Evolutionary conservation across 2,797 vertebrate genomes (phyloP), one percentile per base, ranked within the genome.

Genomic region (Acipenser transmontanus): DNA sequence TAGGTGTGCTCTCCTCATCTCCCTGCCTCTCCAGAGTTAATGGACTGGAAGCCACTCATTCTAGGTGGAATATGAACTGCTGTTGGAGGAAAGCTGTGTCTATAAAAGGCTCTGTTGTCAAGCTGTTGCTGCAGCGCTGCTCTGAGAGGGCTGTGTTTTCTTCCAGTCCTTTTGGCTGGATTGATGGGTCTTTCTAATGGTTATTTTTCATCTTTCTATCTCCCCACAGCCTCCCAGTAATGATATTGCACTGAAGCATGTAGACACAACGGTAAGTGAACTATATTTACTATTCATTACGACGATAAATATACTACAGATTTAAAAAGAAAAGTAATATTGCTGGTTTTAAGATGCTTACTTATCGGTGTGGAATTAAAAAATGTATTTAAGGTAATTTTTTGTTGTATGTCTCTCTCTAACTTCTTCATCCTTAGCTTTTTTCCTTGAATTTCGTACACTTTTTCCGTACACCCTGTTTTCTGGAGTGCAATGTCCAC

Each of bases 231-330:
- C 90, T 0, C 84, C 90, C 34, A 82, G 77, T 12, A 87, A 82
- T 50, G 91, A 94, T 74, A 89, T 85, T 74, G 84, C 91, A 73
- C 81, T 87, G 78, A 92, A 94, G 80, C 91, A 91, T 84, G 90
- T 91, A 90, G 93, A 94, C 68, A 80, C 89, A 49, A 83, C 83
- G 84, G 94, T 96, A 85, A 95, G 94, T 91, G 50, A 6, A 11
- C 34, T 3, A 3, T 34, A 34, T 34, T 34, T 34, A 34, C 34
- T 34, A 3, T 34, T 34, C 34, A 34, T 34, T 34, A 0, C 4
- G 3, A 34, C 4, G 34, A 34, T 34, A 34, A 34, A 34, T 34
- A 0, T 34, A 34, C 34, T 34, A 34, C 34, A 34, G 34, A 34
- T 34, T 34, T 34, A 34, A 34, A 34, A 34, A 34, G 34, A 34